A percentile compares a stretch with the other conserved stretches of the same genome.
Conservation (phyloP, 2,797 vertebrate species). For the Pipistrellus kuhlii region DNA sequence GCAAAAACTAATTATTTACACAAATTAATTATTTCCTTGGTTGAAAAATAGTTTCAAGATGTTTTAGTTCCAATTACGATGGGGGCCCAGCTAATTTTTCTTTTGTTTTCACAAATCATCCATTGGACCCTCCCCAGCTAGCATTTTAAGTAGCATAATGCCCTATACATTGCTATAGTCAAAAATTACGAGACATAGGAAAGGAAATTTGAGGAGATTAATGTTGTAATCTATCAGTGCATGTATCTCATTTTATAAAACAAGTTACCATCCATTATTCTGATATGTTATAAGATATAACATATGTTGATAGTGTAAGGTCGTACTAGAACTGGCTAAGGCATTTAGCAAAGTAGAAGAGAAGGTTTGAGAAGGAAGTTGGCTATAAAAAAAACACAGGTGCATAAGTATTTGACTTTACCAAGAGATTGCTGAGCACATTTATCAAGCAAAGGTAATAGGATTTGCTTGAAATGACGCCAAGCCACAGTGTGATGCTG, state of each 20-base stretch:
- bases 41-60: constrained; percentile 46
- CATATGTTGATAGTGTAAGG: constrained; percentile 23
- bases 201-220: constrained; percentile 42
- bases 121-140: not conserved
- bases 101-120: constrained; percentile 17
- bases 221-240: constrained; percentile 5
- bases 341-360: constrained; percentile 43
- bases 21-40: not conserved
- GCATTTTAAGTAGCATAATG: constrained; percentile 40
- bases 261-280: constrained; percentile 14
- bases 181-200: not conserved
- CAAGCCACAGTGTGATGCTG: not conserved
- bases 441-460: constrained; percentile 53
- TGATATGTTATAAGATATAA: constrained; percentile 31
- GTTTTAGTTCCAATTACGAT: constrained; percentile 1
- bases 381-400: constrained; percentile 57
- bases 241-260: constrained; percentile 47
- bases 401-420: constrained; percentile 57
- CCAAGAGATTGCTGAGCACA: constrained; percentile 32
- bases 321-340: not conserved
- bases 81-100: not conserved
- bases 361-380: constrained; percentile 58
- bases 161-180: not conserved
- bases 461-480: constrained; percentile 48
- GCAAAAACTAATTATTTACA: constrained; percentile 4